Base-by-base conservation (phyloP, 2,113 vertebrate genomes). In the Poecile atricapillus region DNA sequence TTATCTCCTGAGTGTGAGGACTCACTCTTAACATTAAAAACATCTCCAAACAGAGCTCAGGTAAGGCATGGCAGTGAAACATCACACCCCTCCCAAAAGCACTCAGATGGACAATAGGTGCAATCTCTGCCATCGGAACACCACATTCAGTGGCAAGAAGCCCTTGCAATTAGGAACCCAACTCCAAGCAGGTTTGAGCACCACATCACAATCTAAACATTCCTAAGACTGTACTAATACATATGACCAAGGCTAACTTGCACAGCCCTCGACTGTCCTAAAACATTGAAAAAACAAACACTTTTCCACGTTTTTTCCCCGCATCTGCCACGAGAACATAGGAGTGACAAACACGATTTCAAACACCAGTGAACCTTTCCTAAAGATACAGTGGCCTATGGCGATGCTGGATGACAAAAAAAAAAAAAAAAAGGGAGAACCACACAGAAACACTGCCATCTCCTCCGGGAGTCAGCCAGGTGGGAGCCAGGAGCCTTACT, bases 351-450 rank as follows among this genome's bases (percentile, higher is more conserved):
- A 69, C 0, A 0, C 2, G 0, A 76, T 49, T 71, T 71, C 41
- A 73, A 90, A 75, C 13, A 87, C 16, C 65, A 65, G 13, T 0
- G 3, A 85, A 41, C 5, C 2, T 13, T 47, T 69, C 49, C n/a
- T 33, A 7, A 70, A 62, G n/a, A 31, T 4, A 52, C 23, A 52
- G 5, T 3, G 22, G 24, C 44, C 27, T 31, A 1, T 21, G 41
- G 39, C 9, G n/a, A 69, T 23, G 21, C n/a, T 56, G 28, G 33
- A 60, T 35, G 50, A 62, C 31, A 11, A 37, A 75, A 62, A 50
- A n/a, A n/a, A n/a, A n/a, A n/a, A n/a, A n/a, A 33, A 35, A 50
- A 31, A 0, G 3, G 49, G 17, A 60, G 30, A 33, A 3, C 4
- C 3, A 3, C 0, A 4, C 47, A 82, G 58, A 71, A 68, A 55